Base-by-base conservation (phyloP, 1,140 invertebrate species). In the Drosophila orena region DNA sequence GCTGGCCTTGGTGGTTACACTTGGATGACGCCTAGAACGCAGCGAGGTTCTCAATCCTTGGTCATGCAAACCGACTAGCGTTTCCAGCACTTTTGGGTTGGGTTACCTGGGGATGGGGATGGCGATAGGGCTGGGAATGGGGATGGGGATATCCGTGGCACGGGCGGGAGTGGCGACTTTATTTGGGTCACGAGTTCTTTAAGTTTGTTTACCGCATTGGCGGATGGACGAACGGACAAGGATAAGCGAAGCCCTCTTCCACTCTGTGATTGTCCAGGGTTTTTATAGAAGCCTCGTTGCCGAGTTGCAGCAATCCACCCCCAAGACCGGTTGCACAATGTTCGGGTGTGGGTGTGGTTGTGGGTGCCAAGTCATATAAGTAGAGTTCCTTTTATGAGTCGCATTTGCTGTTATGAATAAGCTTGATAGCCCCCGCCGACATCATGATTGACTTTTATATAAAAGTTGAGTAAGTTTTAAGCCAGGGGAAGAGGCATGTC, bases 131-230 rank as follows among this genome's bases (percentile, higher is more conserved):
- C 30, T 27, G 14, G 38, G 12, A 15, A 40, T 50, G n/a, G 46
- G 34, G 14, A 42, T 30, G 27, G 27, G 30, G 30, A 30, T 30
- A 8, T 30, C 8, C 30, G 30, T 30, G 30, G 30, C 30, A 30
- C 30, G 30, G 30, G 30, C 2, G 43, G 68, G 57, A 50, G 61
- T 61, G 79, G 17, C 17, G n/a, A 20, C 27, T 69, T 14, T 84
- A 85, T 75, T 75, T 85, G 64, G 81, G 81, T 85, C 81, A 86
- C 69, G 74, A 60, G 78, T 44, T 56, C 78, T 71, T 78, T 60
- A 75, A 66, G 83, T 88, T 85, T 81, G 78, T 85, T 85, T 88
- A 85, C 81, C 74, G 50, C 81, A 61, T 64, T 68, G 62, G 35
- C 58, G 54, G 49, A 37, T 15, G 30, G 11, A n/a, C 12, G 27